A percentile compares a stretch with the other conserved stretches of the same genome.
Evolutionary conservation across 2,797 vertebrate species (phyloP).

Genomic region (Bradypus variegatus): DNA sequence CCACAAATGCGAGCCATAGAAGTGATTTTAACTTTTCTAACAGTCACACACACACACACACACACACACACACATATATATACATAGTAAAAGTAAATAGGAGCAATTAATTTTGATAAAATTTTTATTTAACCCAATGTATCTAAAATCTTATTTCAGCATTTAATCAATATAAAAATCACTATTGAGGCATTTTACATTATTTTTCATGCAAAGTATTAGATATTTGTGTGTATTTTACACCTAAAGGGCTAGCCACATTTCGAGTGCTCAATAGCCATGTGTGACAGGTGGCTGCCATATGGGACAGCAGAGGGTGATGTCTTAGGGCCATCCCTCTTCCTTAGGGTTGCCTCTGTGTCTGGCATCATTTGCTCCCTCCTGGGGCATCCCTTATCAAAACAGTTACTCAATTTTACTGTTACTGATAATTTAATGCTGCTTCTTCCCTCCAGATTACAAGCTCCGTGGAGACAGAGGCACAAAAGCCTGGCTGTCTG

Average conservation of each 20-base stretch:
- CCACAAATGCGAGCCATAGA: not conserved
- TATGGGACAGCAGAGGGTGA: not conserved
- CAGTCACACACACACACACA: too few species aligned
- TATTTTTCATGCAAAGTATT: not conserved
- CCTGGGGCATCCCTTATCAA: not conserved
- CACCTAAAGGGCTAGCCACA: not conserved
- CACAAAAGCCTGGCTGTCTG: not conserved
- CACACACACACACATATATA: too few species aligned
- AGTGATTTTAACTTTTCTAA: not conserved
- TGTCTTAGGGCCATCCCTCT: not conserved
- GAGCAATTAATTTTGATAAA: not conserved
- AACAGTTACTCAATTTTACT: not conserved
- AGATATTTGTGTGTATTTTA: not conserved
- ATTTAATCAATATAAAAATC: not conserved
- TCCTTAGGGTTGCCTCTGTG: not conserved
- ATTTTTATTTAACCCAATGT: not conserved
- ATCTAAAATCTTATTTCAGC: not conserved
- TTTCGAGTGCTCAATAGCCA: rapidly evolving
- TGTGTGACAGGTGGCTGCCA: not conserved
- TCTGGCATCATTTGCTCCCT: not conserved
- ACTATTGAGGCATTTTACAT: not conserved
- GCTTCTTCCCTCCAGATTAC: not conserved
- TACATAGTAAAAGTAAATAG: too few species aligned
- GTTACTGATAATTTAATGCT: not conserved
- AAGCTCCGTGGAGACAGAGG: not conserved